phyloP scores from a whole-genome alignment of 2,888 invertebrate genomes.

The Alloplasta piceator region DNA sequence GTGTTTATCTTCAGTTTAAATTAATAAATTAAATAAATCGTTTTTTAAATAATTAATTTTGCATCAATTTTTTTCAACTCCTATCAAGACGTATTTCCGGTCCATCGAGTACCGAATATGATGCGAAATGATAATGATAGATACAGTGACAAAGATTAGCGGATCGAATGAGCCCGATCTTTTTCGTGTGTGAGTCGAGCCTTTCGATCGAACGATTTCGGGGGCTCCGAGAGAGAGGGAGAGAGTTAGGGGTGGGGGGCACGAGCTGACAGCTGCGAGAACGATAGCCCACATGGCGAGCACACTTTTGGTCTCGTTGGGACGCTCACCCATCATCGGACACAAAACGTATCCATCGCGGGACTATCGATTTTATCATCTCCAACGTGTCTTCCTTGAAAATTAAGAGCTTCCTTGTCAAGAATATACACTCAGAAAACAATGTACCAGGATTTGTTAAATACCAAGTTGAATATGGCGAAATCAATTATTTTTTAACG shows the following conservation, averaged over 20 bases:
- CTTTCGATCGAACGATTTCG: slow-evolving; percentile 62
- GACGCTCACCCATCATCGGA: slow-evolving; percentile 67
- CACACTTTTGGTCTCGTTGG: slow-evolving; percentile 73
- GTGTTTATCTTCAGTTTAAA: too few species aligned
- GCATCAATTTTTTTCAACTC: neutral
- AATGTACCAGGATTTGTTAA: too few species aligned
- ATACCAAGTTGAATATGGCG: too few species aligned
- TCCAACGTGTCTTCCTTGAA: slow-evolving; percentile 66
- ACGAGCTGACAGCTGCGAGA: slow-evolving; percentile 78
- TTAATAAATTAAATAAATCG: too few species aligned
- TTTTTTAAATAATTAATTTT: too few species aligned
- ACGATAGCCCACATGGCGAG: slow-evolving; percentile 79
- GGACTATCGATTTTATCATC: slow-evolving; percentile 78
- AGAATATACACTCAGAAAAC: neutral
- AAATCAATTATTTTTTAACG: too few species aligned
- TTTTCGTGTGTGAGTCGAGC: slow-evolving; percentile 64
- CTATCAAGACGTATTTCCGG: slow-evolving; percentile 47
- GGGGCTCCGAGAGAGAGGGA: slow-evolving; percentile 15
- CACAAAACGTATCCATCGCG: slow-evolving; percentile 7
- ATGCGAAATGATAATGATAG: slow-evolving; percentile 20
- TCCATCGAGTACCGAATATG: slow-evolving; percentile 44
- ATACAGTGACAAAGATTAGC: slow-evolving; percentile 31
- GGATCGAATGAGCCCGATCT: slow-evolving; percentile 43
- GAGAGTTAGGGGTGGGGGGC: slow-evolving; percentile 39
- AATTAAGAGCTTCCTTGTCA: slow-evolving; percentile 56